These are phyloP conservation scores for Acropternis orthonyx DNA, from an alignment of 2,797 vertebrate species.

Conservation along the genomic window DNA sequence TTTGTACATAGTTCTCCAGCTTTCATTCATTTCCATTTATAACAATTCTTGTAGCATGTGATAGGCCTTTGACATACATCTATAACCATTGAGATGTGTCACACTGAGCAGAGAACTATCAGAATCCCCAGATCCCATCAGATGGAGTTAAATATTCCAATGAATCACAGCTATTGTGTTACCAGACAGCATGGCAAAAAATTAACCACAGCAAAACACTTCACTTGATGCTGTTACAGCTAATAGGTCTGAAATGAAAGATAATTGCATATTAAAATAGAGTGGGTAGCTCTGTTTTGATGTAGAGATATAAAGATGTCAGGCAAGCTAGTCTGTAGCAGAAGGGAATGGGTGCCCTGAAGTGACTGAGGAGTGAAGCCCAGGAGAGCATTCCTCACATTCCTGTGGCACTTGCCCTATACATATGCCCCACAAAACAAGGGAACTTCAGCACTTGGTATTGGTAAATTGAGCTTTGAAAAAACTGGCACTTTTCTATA, in stretches of 20 bases:
- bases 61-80: neutral
- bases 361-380: constrained; percentile 20
- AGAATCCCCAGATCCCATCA: neutral
- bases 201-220: constrained; percentile 1
- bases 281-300: constrained; percentile 58
- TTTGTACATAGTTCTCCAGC: neutral
- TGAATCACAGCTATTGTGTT: neutral
- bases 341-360: constrained; percentile 43
- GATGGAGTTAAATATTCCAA: neutral
- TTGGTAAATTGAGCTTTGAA: neutral
- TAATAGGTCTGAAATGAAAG: constrained; percentile 50
- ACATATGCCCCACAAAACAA: neutral
- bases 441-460: neutral
- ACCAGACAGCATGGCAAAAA: neutral
- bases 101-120: neutral
- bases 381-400: constrained; percentile 41
- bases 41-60: neutral
- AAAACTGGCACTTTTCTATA: constrained; percentile 3
- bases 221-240: neutral
- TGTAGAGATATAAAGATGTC: constrained; percentile 47
- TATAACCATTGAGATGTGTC: neutral
- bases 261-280: constrained; percentile 54
- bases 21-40: neutral
- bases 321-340: neutral
- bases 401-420: constrained; percentile 20